A percentile compares a stretch with the other conserved stretches of the same genome.
phyloP scores from a whole-genome alignment of 2,113 vertebrate genomes.

The Jaculus jaculus region DNA sequence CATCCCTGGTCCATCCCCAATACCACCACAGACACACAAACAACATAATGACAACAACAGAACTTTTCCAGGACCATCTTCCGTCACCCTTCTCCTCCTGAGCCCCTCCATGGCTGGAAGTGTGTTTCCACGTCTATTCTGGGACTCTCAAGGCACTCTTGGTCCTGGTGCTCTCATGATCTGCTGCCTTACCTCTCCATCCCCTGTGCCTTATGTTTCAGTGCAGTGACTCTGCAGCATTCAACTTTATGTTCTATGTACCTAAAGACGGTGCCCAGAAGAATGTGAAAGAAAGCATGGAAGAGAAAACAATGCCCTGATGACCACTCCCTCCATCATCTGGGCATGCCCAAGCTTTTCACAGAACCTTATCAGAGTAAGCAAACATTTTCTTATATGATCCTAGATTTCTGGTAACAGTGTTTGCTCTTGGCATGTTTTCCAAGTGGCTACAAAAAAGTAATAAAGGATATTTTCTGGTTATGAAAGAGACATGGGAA shows the following conservation, averaged over 20 bases:
- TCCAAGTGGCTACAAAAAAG: background rate
- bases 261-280: background rate
- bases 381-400: background rate
- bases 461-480: background rate
- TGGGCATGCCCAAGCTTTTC: background rate
- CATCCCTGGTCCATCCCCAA: background rate
- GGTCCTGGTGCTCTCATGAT: background rate
- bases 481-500: background rate
- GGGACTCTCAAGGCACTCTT: background rate
- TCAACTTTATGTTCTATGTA: background rate
- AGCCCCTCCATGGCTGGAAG: rapidly evolving
- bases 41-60: background rate
- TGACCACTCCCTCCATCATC: rapidly evolving
- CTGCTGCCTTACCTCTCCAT: no score
- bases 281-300: background rate
- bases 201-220: background rate
- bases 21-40: background rate
- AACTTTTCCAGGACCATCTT: background rate
- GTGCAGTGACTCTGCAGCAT: background rate
- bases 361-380: background rate
- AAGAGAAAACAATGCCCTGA: background rate
- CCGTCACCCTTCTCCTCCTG: no score
- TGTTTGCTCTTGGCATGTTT: background rate
- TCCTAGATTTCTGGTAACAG: background rate
- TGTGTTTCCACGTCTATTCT: background rate